A percentile compares a stretch with the other conserved stretches of the same genome.
These are phyloP conservation scores for Electrona antarctica DNA, from an alignment of 2,113 vertebrate species.

Conservation along the genomic window DNA sequence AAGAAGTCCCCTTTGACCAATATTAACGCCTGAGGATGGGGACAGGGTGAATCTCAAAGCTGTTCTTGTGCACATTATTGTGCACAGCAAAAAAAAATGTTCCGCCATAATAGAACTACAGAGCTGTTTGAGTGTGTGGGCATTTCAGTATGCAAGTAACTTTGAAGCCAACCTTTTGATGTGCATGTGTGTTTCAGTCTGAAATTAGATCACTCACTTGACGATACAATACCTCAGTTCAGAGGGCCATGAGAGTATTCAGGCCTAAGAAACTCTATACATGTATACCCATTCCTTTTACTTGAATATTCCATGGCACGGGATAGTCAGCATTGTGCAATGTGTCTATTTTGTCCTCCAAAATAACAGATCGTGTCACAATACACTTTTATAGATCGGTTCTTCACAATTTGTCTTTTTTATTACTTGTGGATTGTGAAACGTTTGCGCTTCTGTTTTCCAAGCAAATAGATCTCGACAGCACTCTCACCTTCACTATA, in stretches of 20 bases:
- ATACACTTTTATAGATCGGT: too few species aligned
- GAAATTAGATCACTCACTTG: conserved; percentile 46
- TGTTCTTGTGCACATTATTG: conserved; percentile 41
- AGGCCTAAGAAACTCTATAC: neutral
- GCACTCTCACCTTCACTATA: conserved; percentile 42
- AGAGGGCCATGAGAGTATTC: neutral
- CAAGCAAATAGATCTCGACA: conserved; percentile 48
- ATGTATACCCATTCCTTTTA: neutral
- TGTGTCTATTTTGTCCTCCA: too few species aligned
- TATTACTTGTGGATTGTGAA: conserved; percentile 27
- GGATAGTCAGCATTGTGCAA: neutral
- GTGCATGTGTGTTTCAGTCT: conserved; percentile 58
- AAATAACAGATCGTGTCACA: too few species aligned
- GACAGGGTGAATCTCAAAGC: conserved; percentile 59
- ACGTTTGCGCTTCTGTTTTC: conserved; percentile 52
- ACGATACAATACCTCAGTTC: conserved; percentile 19
- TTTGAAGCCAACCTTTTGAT: conserved; percentile 74
- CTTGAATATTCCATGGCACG: neutral
- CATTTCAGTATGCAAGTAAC: conserved; percentile 63
- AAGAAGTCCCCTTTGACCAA: conserved; percentile 17
- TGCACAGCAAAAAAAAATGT: conserved; percentile 50
- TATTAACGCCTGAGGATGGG: conserved; percentile 4
- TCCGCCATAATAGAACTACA: conserved; percentile 44
- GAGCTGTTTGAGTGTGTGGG: conserved; percentile 63
- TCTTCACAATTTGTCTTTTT: neutral